A percentile compares a stretch with the other conserved stretches of the same genome.
phyloP scores from a whole-genome alignment of 2,113 vertebrate species.

The Parus major region DNA sequence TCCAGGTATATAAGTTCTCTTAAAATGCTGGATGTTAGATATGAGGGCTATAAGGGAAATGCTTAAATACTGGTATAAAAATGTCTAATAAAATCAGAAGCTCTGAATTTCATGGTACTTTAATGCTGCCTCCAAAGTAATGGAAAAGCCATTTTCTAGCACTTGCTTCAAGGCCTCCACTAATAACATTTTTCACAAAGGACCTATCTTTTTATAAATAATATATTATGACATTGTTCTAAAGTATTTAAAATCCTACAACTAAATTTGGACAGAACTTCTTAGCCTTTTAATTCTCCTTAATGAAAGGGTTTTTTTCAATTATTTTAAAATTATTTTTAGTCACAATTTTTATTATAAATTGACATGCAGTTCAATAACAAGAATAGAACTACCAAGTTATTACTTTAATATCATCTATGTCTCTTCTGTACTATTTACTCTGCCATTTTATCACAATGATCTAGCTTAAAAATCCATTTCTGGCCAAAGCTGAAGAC shows the following conservation, averaged over 20 bases:
- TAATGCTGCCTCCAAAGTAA: constrained; percentile 70
- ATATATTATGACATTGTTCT: constrained; percentile 59
- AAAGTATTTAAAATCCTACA: constrained; percentile 60
- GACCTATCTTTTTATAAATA: constrained; percentile 38
- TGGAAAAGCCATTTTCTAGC: constrained; percentile 72
- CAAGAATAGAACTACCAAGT: neutral
- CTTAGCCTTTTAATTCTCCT: constrained; percentile 31
- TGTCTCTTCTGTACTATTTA: neutral
- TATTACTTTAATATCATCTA: neutral
- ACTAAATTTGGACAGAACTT: constrained; percentile 39
- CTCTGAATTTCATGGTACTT: constrained; percentile 72
- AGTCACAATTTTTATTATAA: constrained; percentile 1
- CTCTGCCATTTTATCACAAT: neutral
- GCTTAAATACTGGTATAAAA: constrained; percentile 68
- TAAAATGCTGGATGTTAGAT: constrained; percentile 45
- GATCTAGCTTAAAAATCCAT: neutral
- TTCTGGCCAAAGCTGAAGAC: neutral
- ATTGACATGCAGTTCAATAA: neutral
- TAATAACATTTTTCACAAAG: constrained; percentile 70
- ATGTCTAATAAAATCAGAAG: constrained; percentile 67
- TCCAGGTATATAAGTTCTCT: constrained; percentile 22
- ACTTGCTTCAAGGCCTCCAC: constrained; percentile 70
- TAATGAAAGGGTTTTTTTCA: constrained; percentile 1
- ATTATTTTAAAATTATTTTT: neutral
- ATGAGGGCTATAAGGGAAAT: constrained; percentile 35